A percentile compares a stretch with the other conserved stretches of the same genome.
Conservation (phyloP, 2,113 vertebrate species). For the Antechinus flavipes region DNA sequence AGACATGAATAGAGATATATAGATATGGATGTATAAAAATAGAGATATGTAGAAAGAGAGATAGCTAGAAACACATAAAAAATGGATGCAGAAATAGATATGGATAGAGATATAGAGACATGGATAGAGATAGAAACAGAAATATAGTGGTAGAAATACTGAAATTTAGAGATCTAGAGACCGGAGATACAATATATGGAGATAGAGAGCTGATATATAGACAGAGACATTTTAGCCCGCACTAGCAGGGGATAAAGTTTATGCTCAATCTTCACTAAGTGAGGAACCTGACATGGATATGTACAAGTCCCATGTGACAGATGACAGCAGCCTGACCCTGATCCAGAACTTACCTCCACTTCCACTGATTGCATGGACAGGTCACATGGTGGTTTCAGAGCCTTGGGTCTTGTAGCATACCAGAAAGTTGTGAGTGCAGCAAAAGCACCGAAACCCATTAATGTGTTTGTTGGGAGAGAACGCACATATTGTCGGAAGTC, state of each 20-base stretch:
- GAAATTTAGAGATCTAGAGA: too few species aligned
- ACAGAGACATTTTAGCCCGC: background rate
- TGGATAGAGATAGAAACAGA: too few species aligned
- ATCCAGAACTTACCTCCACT: conserved; percentile 86
- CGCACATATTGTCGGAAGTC: conserved; percentile 94
- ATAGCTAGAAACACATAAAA: background rate
- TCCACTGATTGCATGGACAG: conserved; percentile 94
- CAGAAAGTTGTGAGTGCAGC: conserved; percentile 97
- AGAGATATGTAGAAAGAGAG: background rate
- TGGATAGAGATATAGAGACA: too few species aligned
- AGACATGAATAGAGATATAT: too few species aligned
- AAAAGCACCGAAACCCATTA: conserved; percentile 96
- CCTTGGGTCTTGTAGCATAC: conserved; percentile 93
- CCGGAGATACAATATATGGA: background rate
- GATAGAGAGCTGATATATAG: background rate
- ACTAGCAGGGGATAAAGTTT: background rate
- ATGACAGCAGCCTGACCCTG: background rate
- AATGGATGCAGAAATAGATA: too few species aligned
- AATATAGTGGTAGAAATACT: background rate
- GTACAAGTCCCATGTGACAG: background rate
- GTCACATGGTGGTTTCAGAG: conserved; percentile 94
- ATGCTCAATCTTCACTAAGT: background rate
- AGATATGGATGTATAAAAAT: too few species aligned
- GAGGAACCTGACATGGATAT: background rate
- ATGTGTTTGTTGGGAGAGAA: conserved; percentile 91